phyloP scores from a whole-genome alignment of 2,797 vertebrate species.

The Enteromius trimaculatus region DNA sequence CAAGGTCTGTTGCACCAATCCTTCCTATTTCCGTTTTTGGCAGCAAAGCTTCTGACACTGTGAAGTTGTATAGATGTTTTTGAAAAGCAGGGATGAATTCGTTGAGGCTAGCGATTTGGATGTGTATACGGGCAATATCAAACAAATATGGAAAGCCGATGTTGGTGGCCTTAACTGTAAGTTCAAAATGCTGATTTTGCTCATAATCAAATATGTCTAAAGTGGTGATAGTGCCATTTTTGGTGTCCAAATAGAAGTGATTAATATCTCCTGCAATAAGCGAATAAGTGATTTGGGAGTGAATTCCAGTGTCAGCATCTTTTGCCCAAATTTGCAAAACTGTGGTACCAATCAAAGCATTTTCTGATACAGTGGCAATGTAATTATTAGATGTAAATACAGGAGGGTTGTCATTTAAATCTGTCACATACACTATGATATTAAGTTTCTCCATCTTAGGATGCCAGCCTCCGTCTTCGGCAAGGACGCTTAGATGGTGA shows the following conservation, averaged over 20 bases:
- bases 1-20: slow-evolving; percentile 74
- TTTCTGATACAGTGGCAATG: slow-evolving; percentile 70
- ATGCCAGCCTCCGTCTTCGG: slow-evolving; percentile 74
- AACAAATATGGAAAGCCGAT: slow-evolving; percentile 64
- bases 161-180: slow-evolving; percentile 77
- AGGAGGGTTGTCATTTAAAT: slow-evolving; percentile 81
- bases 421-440: slow-evolving; percentile 72
- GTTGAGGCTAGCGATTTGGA: slow-evolving; percentile 76
- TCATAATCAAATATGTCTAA: slow-evolving; percentile 78
- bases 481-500: slow-evolving; percentile 70
- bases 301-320: slow-evolving; percentile 74
- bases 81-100: slow-evolving; percentile 76
- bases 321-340: slow-evolving; percentile 69
- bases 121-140: slow-evolving; percentile 70
- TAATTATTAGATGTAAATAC: slow-evolving; percentile 71
- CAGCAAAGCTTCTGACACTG: slow-evolving; percentile 72
- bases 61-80: slow-evolving; percentile 71
- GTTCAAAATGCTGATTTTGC: slow-evolving; percentile 70
- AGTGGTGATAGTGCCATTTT: slow-evolving; percentile 73
- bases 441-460: slow-evolving; percentile 69
- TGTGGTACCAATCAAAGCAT: slow-evolving; percentile 68
- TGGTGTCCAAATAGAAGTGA: slow-evolving; percentile 73
- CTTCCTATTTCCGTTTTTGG: slow-evolving; percentile 71
- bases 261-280: slow-evolving; percentile 72
- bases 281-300: slow-evolving; percentile 75